phyloP scores from a whole-genome alignment of 2,888 invertebrate genomes.

The Quadroppia sp. region DNA sequence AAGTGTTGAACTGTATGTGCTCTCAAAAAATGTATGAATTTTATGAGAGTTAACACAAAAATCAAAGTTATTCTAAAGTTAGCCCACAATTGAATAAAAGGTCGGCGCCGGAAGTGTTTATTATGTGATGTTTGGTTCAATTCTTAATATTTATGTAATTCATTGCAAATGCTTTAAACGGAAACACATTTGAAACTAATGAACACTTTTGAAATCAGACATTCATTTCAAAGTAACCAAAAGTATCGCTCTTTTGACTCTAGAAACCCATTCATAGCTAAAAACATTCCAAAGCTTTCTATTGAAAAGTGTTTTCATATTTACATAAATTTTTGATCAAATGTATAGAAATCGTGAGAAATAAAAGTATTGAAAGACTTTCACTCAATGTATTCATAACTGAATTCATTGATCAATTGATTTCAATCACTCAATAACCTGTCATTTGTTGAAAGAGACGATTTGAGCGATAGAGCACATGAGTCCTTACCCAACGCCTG shows the following conservation, averaged over 20 bases:
- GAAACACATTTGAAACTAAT: neutral
- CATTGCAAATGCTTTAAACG: slow-evolving; percentile 1
- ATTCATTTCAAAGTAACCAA: neutral
- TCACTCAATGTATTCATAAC: neutral
- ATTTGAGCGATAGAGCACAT: neutral
- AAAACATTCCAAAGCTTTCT: no score
- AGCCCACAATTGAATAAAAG: slow-evolving; percentile 21
- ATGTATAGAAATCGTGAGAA: neutral
- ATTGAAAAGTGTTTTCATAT: neutral
- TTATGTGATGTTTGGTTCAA: slow-evolving; percentile 6
- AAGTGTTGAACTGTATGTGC: slow-evolving; percentile 24
- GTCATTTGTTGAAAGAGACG: neutral
- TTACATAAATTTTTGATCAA: neutral
- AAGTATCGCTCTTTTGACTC: neutral
- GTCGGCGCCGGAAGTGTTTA: slow-evolving; percentile 19
- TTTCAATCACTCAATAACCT: slow-evolving; percentile 3
- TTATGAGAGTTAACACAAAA: slow-evolving; percentile 4
- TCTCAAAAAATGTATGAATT: neutral
- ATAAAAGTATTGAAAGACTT: neutral
- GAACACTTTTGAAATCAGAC: no score
- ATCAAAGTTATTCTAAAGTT: neutral
- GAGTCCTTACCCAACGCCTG: no score
- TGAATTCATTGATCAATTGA: neutral
- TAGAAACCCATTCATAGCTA: no score
- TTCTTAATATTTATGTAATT: slow-evolving; percentile 14